Percentiles rank a stretch among this genome's conserved stretches.
Conservation (phyloP, 2,797 vertebrate genomes). For the Chelmon rostratus region DNA sequence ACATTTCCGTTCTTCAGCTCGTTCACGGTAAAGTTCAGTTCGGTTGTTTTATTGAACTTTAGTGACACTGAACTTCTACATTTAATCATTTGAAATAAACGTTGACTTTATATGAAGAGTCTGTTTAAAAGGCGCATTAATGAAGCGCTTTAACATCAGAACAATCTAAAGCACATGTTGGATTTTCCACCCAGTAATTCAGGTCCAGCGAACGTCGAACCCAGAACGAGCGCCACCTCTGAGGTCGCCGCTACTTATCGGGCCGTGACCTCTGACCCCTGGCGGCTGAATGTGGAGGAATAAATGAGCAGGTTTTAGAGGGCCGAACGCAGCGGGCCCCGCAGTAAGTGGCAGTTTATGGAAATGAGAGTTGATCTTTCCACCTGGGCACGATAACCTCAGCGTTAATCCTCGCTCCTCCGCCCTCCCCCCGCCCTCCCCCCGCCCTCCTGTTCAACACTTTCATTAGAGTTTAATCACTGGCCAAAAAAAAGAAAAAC, state of each 20-base stretch:
- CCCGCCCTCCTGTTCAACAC: constrained; percentile 68
- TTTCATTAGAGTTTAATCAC: constrained; percentile 79
- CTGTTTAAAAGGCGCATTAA: neutral
- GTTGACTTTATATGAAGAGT: neutral
- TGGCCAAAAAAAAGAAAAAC: neutral
- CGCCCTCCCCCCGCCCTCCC: constrained; percentile 43
- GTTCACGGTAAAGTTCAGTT: no score
- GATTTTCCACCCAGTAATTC: constrained; percentile 18
- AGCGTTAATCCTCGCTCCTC: constrained; percentile 66
- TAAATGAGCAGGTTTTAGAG: constrained; percentile 50
- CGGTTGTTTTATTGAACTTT: no score
- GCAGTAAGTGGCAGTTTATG: constrained; percentile 68
- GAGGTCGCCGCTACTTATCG: constrained; percentile 51
- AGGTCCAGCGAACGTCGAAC: constrained; percentile 19
- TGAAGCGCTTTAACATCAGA: constrained; percentile 21
- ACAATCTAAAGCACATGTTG: neutral
- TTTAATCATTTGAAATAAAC: neutral
- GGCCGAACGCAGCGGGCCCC: constrained; percentile 11
- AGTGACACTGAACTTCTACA: neutral
- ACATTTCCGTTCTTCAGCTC: no score
- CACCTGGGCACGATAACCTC: constrained; percentile 71
- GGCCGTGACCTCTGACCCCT: constrained; percentile 42
- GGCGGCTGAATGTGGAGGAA: constrained; percentile 21
- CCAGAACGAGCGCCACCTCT: constrained; percentile 27
- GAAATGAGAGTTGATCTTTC: constrained; percentile 74